Evolutionary conservation across 2,113 vertebrate genomes (phyloP), one percentile per base, ranked within the genome.

Genomic region (Ptyas mucosa): DNA sequence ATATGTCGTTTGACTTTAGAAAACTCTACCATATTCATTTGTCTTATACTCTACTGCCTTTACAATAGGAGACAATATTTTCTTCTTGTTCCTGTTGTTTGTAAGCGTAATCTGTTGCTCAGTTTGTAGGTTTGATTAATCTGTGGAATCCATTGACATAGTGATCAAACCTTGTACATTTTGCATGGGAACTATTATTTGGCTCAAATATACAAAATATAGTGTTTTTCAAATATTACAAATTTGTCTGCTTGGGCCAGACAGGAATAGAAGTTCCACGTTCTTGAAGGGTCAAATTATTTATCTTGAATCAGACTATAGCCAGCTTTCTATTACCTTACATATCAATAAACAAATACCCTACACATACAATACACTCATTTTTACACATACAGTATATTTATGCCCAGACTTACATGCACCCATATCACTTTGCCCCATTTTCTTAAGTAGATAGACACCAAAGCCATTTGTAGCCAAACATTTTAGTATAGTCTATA

Each of bases 271-370:
- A 43, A 43, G 18, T 43, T 81, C 20, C 18, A 81, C 43, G 18
- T 21, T 81, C 34, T 81, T 81, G 75, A 43, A 81, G 18, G 18
- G 8, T 81, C 75, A 81, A 43, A 81, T 81, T 81, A 81, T 21
- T 81, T 43, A 43, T 43, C 34, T 2, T 81, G 34, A 81, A 39
- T 34, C 8, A 51, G 75, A 0, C 7, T 0, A 0, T 86, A 11
- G 49, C 3, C 49, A 29, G 43, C 5, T 57, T 93, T 1, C 49
- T 88, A 24, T 0, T 58, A 0, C 6, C 88, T 11, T 0, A 0
- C 9, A 51, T 2, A 49, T 4, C 55, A 86, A 34, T 14, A 18
- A 0, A 1, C 12, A 57, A 0, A 24, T 55, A 57, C 24, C 20
- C 90, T 89, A 91, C 0, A 11, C 92, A 75, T 86, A 51, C 39